Evolutionary conservation across 2,113 vertebrate species (phyloP), one percentile per base, ranked within the genome.

Genomic region (Phalacrocorax carbo): DNA sequence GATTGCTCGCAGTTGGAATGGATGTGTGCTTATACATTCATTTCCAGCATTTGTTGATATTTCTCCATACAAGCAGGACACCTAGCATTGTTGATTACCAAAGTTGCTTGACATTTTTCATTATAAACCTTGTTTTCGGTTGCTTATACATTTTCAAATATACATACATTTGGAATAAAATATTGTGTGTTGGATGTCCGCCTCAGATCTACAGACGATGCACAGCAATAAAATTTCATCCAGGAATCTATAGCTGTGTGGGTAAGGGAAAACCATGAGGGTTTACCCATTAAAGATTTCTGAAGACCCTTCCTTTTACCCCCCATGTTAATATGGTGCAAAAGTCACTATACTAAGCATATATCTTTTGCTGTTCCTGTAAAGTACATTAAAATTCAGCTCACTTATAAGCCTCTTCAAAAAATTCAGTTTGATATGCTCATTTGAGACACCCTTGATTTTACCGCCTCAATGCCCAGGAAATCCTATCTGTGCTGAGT

Each of bases 401-500:
- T 54, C 70, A 72, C 34, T 88, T 90, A 15, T 7, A 72, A 86
- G 54, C 8, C 46, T 55, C 48, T 84, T 36, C 10, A 70, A 91
- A 94, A 92, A 91, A 86, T 51, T 81, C 83, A 49, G 51, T 89
- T 90, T 86, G 79, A 94, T 86, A 57, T 36, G 34, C 75, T 96
- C 40, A 57, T 88, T 92, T 83, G 46, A 86, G 76, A 81, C 26
- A n/a, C 27, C 36, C 86, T 62, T 92, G 69, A 92, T 60, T 91
- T 91, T 71, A 71, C 42, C 7, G 68, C 42, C 57, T 89, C 81
- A 88, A 88, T n/a, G 25, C 68, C 23, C 44, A 73, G 25, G 46
- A 95, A 88, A 84, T 73, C 42, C 55, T 66, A 9, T 34, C 42
- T 83, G 11, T 62, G 83, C 46, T 70, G 46, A 86, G 42, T 25